phyloP scores from a whole-genome alignment of 2,797 vertebrate species.

The Loriculus beryllinus region DNA sequence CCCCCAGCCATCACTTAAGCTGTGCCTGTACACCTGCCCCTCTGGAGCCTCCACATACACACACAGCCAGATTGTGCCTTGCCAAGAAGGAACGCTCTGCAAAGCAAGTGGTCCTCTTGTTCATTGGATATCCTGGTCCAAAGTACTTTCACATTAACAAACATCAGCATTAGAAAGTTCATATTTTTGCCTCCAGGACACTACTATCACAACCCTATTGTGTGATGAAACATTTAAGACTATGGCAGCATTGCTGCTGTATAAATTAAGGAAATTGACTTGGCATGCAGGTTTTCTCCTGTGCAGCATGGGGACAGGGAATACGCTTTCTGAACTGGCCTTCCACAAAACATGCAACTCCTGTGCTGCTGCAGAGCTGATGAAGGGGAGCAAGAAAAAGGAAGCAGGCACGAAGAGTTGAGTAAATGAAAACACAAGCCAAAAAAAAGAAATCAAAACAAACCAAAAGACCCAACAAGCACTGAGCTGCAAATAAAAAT shows the following conservation, averaged over 20 bases:
- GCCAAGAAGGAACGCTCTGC: neutral
- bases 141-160: neutral
- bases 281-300: neutral
- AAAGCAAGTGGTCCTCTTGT: neutral
- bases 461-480: neutral
- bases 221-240: neutral
- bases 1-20: neutral
- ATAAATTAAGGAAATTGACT: neutral
- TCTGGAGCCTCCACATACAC: neutral
- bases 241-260: neutral
- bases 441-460: neutral
- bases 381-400: neutral
- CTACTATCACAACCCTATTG: neutral
- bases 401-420: neutral
- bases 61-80: fast-evolving
- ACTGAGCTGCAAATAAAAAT: neutral
- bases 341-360: neutral
- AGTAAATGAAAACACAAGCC: neutral
- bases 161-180: neutral
- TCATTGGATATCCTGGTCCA: neutral
- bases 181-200: neutral
- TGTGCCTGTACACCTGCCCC: neutral
- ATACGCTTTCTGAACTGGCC: neutral
- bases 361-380: neutral
- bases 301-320: neutral